Evolutionary conservation across 2,888 invertebrate genomes (phyloP).

Genomic region (Zele albiditarsus): DNA sequence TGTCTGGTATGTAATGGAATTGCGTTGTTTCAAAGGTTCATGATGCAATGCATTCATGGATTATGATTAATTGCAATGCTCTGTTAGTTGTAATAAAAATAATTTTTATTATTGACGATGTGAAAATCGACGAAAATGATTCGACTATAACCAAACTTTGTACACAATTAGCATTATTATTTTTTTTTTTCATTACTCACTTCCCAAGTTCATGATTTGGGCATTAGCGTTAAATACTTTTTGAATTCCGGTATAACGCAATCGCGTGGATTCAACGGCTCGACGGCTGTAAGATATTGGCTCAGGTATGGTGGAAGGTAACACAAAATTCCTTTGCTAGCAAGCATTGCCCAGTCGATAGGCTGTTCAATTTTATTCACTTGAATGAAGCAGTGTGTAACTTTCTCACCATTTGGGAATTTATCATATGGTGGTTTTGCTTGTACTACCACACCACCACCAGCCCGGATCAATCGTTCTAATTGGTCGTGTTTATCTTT

Average conservation of each 20-base stretch:
- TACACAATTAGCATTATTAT: conserved; percentile 2
- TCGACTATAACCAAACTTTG: background rate
- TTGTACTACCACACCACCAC: conserved; percentile 82
- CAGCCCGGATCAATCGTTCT: conserved; percentile 83
- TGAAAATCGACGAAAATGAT: background rate
- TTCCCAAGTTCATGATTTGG: conserved; percentile 53
- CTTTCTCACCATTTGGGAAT: conserved; percentile 68
- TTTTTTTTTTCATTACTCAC: background rate
- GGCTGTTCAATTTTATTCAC: conserved; percentile 73
- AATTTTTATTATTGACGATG: background rate
- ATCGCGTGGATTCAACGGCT: conserved; percentile 61
- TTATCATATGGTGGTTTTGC: conserved; percentile 71
- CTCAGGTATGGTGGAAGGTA: conserved; percentile 79
- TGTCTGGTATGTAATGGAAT: no score
- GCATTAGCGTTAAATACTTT: conserved; percentile 67
- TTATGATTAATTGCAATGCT: background rate
- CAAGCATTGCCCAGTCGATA: conserved; percentile 76
- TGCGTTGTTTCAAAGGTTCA: no score
- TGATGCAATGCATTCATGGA: background rate
- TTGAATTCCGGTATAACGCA: conserved; percentile 67
- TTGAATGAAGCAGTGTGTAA: conserved; percentile 84
- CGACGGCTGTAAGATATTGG: conserved; percentile 73
- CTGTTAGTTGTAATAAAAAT: background rate
- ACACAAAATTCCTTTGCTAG: conserved; percentile 76
- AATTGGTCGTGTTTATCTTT: conserved; percentile 78